Evolutionary conservation across 2,797 vertebrate genomes (phyloP).

Genomic region (Etheostoma nigrum): DNA sequence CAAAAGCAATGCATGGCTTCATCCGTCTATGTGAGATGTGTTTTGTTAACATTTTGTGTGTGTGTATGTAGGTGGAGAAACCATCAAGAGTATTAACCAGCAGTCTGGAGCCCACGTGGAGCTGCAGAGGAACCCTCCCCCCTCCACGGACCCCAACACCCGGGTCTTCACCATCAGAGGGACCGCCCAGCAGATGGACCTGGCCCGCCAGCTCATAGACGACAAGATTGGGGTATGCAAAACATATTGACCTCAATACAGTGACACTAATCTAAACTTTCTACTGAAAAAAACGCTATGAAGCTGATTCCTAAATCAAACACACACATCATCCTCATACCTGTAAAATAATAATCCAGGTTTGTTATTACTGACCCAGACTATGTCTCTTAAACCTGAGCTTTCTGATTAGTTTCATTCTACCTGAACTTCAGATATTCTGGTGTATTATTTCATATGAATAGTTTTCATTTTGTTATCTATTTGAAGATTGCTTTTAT

Average conservation of each 20-base stretch:
- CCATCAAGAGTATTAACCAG: conserved; percentile 98
- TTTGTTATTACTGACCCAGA: too few relatives aligned
- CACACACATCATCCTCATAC: too few relatives aligned
- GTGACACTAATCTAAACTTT: background rate
- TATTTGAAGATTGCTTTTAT: too few relatives aligned
- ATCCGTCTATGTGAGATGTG: too few relatives aligned
- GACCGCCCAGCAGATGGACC: conserved; percentile 93
- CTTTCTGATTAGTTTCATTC: too few relatives aligned
- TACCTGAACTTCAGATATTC: too few relatives aligned
- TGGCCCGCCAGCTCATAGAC: conserved; percentile 96
- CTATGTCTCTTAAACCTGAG: too few relatives aligned
- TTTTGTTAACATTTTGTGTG: background rate
- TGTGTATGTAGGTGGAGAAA: conserved; percentile 91
- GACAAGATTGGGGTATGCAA: conserved; percentile 95
- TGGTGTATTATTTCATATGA: too few relatives aligned
- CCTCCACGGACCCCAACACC: conserved; percentile 93
- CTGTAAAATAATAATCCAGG: too few relatives aligned
- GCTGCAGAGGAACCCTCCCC: conserved; percentile 96
- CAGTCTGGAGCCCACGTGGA: conserved; percentile 97
- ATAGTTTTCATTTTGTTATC: too few relatives aligned
- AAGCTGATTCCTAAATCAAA: background rate
- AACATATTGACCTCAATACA: background rate
- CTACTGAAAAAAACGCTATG: background rate
- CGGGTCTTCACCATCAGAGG: conserved; percentile 96
- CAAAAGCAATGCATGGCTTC: too few relatives aligned